Percentiles rank a stretch among this genome's conserved stretches.
phyloP scores from a whole-genome alignment of 2,797 vertebrate genomes.

The Semaprochilodus insignis region DNA sequence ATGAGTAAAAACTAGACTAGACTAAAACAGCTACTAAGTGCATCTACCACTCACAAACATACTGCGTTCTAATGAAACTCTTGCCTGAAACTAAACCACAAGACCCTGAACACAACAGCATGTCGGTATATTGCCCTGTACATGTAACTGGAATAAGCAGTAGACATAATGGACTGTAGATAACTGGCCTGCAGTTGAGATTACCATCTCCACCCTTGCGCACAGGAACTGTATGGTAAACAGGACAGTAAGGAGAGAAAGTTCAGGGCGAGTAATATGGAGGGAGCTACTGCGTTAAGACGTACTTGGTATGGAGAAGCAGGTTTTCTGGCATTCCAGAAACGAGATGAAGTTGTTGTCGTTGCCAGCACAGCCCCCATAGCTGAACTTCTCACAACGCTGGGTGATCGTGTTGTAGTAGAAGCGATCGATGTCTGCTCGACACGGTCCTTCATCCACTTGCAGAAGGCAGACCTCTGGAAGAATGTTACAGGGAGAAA shows the following conservation, averaged over 20 bases:
- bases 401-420: slow-evolving; percentile 88
- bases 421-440: slow-evolving; percentile 74
- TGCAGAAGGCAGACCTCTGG: slow-evolving; percentile 83
- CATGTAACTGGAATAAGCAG: neutral
- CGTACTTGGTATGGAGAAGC: slow-evolving; percentile 90
- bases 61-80: neutral
- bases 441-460: slow-evolving; percentile 83
- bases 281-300: slow-evolving; percentile 22
- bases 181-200: neutral
- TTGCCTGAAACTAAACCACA: neutral
- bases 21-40: neutral
- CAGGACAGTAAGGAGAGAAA: too few relatives aligned
- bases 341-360: slow-evolving; percentile 86
- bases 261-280: too few relatives aligned
- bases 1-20: too few relatives aligned
- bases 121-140: too few relatives aligned
- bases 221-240: neutral
- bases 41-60: neutral
- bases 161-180: neutral
- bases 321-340: slow-evolving; percentile 83
- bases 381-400: slow-evolving; percentile 84
- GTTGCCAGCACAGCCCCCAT: slow-evolving; percentile 90
- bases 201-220: neutral
- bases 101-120: neutral
- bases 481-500: slow-evolving; percentile 9